Percentiles rank a stretch among this genome's conserved stretches.
phyloP scores from a whole-genome alignment of 2,888 invertebrate genomes.

The Diarsia dahlii region DNA sequence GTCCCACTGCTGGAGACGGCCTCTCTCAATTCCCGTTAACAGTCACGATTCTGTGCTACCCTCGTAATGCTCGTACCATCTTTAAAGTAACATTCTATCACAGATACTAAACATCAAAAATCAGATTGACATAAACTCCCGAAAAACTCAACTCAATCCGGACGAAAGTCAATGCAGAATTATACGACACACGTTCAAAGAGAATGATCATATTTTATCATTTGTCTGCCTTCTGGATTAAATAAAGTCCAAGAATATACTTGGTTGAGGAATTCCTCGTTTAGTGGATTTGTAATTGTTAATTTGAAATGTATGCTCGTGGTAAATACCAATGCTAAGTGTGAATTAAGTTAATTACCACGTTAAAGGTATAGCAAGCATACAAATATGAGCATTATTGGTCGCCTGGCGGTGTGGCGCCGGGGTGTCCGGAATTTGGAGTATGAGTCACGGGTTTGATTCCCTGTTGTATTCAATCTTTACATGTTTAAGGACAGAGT shows the following conservation, averaged over 20 bases:
- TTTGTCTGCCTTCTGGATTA: not conserved
- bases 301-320: conserved; percentile 34
- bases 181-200: not conserved
- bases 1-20: too few relatives aligned
- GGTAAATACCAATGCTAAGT: conserved; percentile 47
- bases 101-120: not conserved
- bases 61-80: too few relatives aligned
- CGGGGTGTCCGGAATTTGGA: not conserved
- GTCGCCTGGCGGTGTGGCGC: conserved; percentile 30
- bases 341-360: conserved; percentile 46
- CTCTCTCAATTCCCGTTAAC: too few relatives aligned
- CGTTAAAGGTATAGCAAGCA: conserved; percentile 32
- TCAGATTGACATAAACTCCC: not conserved
- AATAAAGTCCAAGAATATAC: not conserved
- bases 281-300: conserved; percentile 36
- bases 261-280: conserved; percentile 18
- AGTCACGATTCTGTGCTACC: too few relatives aligned
- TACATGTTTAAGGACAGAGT: not conserved
- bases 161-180: not conserved
- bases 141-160: not conserved
- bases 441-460: not conserved
- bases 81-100: too few relatives aligned
- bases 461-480: not conserved
- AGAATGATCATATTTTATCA: not conserved
- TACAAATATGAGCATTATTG: conserved; percentile 55